Evolutionary conservation across 1,140 invertebrate species (phyloP), one percentile per base, ranked within the genome.

Genomic region (Drosophila lacertosa): DNA sequence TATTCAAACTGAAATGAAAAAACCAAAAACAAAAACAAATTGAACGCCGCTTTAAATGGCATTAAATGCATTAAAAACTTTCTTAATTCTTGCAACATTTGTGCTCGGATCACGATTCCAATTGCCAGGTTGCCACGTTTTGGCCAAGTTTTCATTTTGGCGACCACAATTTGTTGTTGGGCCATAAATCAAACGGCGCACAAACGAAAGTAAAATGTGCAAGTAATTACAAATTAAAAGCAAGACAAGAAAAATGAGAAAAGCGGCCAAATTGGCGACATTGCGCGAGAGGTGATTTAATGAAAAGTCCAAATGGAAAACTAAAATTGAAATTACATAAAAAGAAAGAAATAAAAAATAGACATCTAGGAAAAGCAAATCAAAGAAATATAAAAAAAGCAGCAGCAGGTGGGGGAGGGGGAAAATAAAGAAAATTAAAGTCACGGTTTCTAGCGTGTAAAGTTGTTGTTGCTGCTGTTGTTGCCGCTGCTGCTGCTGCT

Each of bases 371-470:
- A 45, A 74, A 80, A 82, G 77, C 77, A 88, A 86, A 81, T 86
- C 82, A 81, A 88, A 88, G 70, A 37, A 60, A 39, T 26, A 45
- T 13, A 9, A 3, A 37, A 22, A 54, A 62, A n/a, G n/a, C n/a
- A n/a, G n/a, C n/a, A n/a, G 24, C 44, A 13, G 44, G 24, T 22
- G 11, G 2, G 44, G 24, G 50, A 24, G 67, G 47, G 39, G 40
- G 50, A 33, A 48, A 59, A 50, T 42, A 70, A 80, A 88, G 82
- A 82, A 86, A 86, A 86, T 86, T 86, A 86, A 86, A 86, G 82
- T 86, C 82, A 86, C 82, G 82, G 82, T 86, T 86, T 86, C 54
- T 74, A 82, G 82, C 82, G 81, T 86, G 81, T 86, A 86, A 86
- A 86, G 82, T 78, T 69, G 81, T 81, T 75, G 79, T 69, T 83